Conservation (phyloP, 1,140 invertebrate genomes). For the Bombyx mori region ASM3026992v2 NC_085121.1:9057501-9058000, state of each 20-base stretch:
- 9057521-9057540: constrained; percentile 29
- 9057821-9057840: constrained; percentile 46
- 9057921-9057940: no score
- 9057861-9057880: no score
- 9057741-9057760: constrained; percentile 27
- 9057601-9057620: no score
- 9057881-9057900: no score
- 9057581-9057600: no score
- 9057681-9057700: no score
- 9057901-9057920: no score
- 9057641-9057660: no score
- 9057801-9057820: constrained; percentile 39
- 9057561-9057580: constrained; percentile 14
- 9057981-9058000: background rate
- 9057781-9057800: constrained; percentile 39
- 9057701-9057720: no score
- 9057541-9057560: constrained; percentile 17
- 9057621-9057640: no score
- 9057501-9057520: constrained; percentile 22
- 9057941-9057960: no score
- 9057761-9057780: constrained; percentile 28
- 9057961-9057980: background rate
- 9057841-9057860: background rate
- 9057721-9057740: constrained; percentile 26
- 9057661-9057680: no score